Evolutionary conservation across 2,113 vertebrate genomes (phyloP).

Genomic region (Eurystomus gularis): DNA sequence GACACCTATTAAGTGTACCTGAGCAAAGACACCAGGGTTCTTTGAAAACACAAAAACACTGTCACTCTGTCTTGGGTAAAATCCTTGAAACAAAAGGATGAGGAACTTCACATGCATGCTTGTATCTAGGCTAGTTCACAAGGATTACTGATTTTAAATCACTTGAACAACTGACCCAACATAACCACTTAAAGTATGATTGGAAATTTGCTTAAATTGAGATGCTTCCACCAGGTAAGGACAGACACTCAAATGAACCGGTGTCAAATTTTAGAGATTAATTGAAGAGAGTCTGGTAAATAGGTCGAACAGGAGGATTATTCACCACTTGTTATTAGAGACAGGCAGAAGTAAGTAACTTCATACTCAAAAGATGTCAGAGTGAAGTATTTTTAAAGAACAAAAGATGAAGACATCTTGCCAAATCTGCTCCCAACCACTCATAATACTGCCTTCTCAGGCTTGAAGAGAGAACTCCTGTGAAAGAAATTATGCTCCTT

Average conservation of each 20-base stretch:
- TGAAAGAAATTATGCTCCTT: not conserved
- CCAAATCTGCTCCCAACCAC: not conserved
- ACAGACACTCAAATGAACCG: not conserved
- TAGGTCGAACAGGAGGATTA: not conserved
- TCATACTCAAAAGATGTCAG: not conserved
- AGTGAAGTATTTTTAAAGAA: not conserved
- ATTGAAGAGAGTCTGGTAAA: not conserved
- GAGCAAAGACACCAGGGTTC: not conserved
- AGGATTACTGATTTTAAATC: not conserved
- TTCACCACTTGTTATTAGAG: not conserved
- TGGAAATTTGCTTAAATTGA: too few relatives aligned
- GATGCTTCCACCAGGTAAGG: not conserved
- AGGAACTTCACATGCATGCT: not conserved
- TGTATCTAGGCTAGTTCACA: not conserved
- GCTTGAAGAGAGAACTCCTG: not conserved
- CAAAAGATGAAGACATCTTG: not conserved
- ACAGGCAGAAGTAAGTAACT: not conserved
- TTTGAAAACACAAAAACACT: not conserved
- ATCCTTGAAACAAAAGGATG: not conserved
- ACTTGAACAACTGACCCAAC: not conserved
- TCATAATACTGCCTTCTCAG: not conserved
- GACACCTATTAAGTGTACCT: not conserved
- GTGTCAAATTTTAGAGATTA: not conserved
- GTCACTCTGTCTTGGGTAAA: not conserved
- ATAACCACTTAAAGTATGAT: not conserved